Evolutionary conservation across 2,113 vertebrate species (phyloP).

Genomic region (Nothoprocta perdicaria): DNA sequence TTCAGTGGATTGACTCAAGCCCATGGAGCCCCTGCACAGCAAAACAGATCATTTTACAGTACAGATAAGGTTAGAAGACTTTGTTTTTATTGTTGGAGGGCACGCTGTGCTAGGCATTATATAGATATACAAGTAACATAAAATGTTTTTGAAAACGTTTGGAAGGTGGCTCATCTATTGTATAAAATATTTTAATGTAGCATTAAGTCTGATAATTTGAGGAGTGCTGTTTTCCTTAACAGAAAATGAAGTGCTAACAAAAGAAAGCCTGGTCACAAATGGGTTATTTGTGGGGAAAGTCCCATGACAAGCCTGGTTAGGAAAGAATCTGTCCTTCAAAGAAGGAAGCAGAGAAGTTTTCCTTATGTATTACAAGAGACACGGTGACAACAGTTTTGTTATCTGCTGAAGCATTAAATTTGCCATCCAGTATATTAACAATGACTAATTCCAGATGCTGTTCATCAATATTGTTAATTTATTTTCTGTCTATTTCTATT

Average conservation of each 20-base stretch:
- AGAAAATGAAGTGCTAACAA: not conserved
- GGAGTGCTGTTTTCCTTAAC: not conserved
- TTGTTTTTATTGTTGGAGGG: not conserved
- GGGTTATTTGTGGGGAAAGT: not conserved
- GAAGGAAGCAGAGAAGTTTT: not conserved
- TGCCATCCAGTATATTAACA: not conserved
- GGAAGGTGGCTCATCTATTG: not conserved
- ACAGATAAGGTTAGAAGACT: conserved; percentile 72
- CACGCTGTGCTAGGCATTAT: not conserved
- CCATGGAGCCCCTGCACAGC: conserved; percentile 33
- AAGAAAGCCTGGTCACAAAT: not conserved
- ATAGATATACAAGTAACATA: not conserved
- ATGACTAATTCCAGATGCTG: not conserved
- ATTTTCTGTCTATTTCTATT: not conserved
- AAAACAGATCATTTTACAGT: conserved; percentile 55
- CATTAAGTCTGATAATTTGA: not conserved
- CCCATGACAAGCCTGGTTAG: not conserved
- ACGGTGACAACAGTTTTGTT: not conserved
- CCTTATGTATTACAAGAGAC: accelerated
- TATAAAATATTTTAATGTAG: not conserved
- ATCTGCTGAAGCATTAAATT: not conserved
- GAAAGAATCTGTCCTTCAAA: not conserved
- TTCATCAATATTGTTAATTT: not conserved
- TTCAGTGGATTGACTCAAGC: conserved; percentile 50
- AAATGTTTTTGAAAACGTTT: not conserved